phyloP scores from a whole-genome alignment of 2,113 vertebrate genomes.

The Tilapia sparmanii region DNA sequence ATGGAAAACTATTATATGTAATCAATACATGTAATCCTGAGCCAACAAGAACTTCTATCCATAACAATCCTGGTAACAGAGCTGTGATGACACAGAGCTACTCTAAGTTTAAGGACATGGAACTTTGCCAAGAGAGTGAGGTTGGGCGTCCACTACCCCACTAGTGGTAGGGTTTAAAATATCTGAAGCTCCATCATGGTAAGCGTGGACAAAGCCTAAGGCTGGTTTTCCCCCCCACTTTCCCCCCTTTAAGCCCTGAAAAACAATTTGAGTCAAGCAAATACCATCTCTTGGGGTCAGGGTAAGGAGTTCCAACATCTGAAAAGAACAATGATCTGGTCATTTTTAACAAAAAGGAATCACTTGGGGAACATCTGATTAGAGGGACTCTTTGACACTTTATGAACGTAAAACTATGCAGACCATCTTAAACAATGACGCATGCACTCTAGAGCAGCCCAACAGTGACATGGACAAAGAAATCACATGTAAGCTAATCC shows the following conservation, averaged over 20 bases:
- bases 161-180: background rate
- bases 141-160: background rate
- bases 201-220: background rate
- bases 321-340: background rate
- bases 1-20: background rate
- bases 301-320: background rate
- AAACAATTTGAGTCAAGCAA: background rate
- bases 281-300: background rate
- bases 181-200: background rate
- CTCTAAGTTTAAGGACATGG: background rate
- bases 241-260: background rate
- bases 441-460: background rate
- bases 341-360: background rate
- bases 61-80: background rate
- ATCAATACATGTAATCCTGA: background rate
- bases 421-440: background rate
- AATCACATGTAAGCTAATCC: background rate
- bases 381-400: background rate
- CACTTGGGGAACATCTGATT: background rate
- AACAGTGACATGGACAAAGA: background rate
- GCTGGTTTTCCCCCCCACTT: background rate
- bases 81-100: background rate
- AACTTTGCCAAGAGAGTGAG: background rate
- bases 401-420: background rate
- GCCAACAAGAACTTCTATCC: background rate